phyloP scores from a whole-genome alignment of 2,888 invertebrate genomes.

The Drosophila anomalata region DNA sequence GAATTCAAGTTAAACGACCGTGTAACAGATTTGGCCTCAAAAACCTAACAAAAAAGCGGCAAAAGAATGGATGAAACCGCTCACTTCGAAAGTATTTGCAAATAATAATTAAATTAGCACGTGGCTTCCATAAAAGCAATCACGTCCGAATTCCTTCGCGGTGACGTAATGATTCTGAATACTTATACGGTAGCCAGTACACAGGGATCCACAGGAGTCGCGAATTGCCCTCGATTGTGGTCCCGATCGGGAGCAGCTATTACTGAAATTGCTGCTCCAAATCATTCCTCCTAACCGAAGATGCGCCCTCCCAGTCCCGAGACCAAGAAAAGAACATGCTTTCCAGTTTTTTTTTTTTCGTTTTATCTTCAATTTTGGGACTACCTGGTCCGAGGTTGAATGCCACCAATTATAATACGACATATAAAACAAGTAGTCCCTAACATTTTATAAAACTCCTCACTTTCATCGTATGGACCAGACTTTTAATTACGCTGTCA shows the following conservation, averaged over 20 bases:
- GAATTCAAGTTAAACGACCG: not conserved
- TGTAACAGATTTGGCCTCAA: not conserved
- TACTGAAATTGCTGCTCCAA: constrained; percentile 72
- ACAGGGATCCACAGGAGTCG: constrained; percentile 30
- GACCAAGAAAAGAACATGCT: constrained; percentile 45
- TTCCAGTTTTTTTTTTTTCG: constrained; percentile 43
- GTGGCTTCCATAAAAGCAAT: constrained; percentile 40
- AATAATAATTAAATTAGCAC: constrained; percentile 45
- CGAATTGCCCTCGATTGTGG: constrained; percentile 59
- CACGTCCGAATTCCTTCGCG: constrained; percentile 56
- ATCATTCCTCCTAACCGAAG: constrained; percentile 69
- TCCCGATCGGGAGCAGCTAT: constrained; percentile 57
- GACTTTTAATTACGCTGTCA: constrained; percentile 50
- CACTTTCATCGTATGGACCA: constrained; percentile 34
- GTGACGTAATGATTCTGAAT: constrained; percentile 68
- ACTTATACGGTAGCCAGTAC: constrained; percentile 68
- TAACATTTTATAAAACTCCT: constrained; percentile 49
- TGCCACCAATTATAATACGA: constrained; percentile 59
- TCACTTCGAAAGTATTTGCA: constrained; percentile 24
- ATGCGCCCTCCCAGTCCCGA: constrained; percentile 41
- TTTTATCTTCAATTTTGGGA: constrained; percentile 10
- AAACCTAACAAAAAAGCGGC: not conserved
- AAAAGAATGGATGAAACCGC: constrained; percentile 5
- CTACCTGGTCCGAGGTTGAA: constrained; percentile 35
- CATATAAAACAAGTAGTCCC: constrained; percentile 44